Evolutionary conservation across 30 jellyfish, hydroid and myxozoan species (phyloP), one percentile per base, ranked within the genome.

Genomic region (Aurelia aurita): DNA sequence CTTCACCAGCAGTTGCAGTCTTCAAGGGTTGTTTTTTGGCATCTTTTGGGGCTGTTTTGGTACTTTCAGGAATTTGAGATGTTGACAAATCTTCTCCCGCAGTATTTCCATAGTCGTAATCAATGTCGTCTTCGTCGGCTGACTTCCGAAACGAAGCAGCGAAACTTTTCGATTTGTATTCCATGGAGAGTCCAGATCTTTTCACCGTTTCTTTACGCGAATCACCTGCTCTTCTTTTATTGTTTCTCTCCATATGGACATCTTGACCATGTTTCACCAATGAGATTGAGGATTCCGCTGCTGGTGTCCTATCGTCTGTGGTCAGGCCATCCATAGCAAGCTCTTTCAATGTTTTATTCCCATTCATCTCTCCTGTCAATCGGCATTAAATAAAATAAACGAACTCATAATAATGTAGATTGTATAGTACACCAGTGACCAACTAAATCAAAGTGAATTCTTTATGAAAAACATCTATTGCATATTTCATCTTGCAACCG

Each of bases 221-320:
- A 68, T 71, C 93, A 83, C 93, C 93, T 83, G 93, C 93, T 53
- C 87, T 31, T 58, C 21, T 53, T 26, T 63, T 83, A 65, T 83
- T 83, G 31, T 39, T 43, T 57, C 23, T 70, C 55, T 69, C 84
- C 84, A 83, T 83, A 47, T 75, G 87, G 84, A 74, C 93, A 70
- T 83, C 74, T 71, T 54, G 25, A 69, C 81, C 27, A 64, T 80
- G 82, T 67, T 82, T 69, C 23, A n/a, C 81, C 69, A 43, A 83
- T 83, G 81, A 34, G 87, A 83, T 83, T 71, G 83, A 47, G 45
- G 89, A 79, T 79, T 44, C 60, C 72, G 5, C 65, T 76, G 5
- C 65, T 76, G 26, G 74, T 22, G 54, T 44, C 27, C 68, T 64
- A 71, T 71, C 58, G 2, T 53, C 22, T n/a, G 60, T 43, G 60